A percentile compares a stretch with the other conserved stretches of the same genome.
These are phyloP conservation scores for Argyrosomus regius DNA, from an alignment of 2,797 vertebrate species.

Conservation along the genomic window DNA sequence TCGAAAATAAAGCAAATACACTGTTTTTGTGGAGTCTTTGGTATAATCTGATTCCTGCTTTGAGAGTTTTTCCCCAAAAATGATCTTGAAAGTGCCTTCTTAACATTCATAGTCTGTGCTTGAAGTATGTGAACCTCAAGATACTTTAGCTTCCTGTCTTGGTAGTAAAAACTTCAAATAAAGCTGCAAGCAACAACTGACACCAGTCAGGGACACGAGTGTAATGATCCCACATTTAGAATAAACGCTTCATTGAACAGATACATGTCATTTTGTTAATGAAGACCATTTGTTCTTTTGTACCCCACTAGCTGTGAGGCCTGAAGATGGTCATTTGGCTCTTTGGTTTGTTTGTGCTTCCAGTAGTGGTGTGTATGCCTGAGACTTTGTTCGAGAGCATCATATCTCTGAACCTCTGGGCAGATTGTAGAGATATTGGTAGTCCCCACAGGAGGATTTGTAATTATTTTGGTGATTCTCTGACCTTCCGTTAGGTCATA, in stretches of 20 bases:
- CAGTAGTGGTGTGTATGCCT: background rate
- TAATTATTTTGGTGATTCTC: too few species aligned
- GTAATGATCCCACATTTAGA: constrained; percentile 19
- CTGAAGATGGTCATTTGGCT: background rate
- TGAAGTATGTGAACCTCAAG: background rate
- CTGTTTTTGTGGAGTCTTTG: background rate
- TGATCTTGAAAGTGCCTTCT: background rate
- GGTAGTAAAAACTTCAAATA: background rate
- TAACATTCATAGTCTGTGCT: background rate
- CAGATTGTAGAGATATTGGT: background rate
- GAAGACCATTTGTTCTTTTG: constrained; percentile 12
- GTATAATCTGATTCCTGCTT: background rate
- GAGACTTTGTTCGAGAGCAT: background rate
- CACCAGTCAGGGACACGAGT: background rate
- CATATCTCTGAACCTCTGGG: background rate
- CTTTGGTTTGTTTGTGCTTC: background rate
- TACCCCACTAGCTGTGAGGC: background rate
- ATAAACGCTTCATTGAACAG: constrained; percentile 19
- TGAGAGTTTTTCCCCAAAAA: background rate
- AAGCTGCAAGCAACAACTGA: background rate
- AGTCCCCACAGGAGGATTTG: too few species aligned
- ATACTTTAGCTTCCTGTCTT: background rate
- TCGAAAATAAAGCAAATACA: background rate
- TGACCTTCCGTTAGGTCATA: background rate
- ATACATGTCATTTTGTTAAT: constrained; percentile 8